Evolutionary conservation across 2,797 vertebrate genomes (phyloP), one percentile per base, ranked within the genome.

Genomic region (Lates japonicus): DNA sequence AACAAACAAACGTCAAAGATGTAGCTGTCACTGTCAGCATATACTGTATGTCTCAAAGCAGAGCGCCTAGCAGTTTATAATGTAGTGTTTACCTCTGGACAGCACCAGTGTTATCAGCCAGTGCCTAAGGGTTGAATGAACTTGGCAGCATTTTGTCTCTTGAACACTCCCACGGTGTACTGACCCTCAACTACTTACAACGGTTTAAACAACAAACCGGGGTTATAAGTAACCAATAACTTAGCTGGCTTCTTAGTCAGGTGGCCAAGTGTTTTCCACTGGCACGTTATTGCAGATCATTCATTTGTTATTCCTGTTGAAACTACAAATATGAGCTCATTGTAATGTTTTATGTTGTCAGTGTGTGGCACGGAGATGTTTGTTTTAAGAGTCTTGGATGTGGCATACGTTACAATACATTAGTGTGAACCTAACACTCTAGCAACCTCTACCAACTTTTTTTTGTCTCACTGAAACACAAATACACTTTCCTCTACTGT

Each of bases 101-200:
- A 20, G 20, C 35, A 17, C 29, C 74, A 1, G 3, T 79, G 1
- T 54, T 58, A 37, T 65, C 59, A 65, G 62, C 39, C 35, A 25
- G 29, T 65, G 55, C 59, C 49, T 42, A 1, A 13, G 68, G 74
- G 84, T 89, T 94, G 89, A 93, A 91, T 92, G 87, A 93, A 94
- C 83, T 80, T 74, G 1, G 73, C 51, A 87, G 78, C 83, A 22
- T 72, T 83, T 80, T 58, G 78, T 41, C 2, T 89, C 83, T 90
- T 90, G 87, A 93, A 92, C 90, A 85, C 83, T 76, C 80, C 88
- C 76, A 37, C 42, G 2, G 31, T 54, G 17, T 2, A 14, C 12
- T 1, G 9, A 13, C 62, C 29, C 59, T 64, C 19, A 48, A 37
- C 17, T 55, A 44, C 69, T 62, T 22, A 1, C 12, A 31, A 7